phyloP scores from a whole-genome alignment of 2,113 vertebrate species.

The Scytalopus superciliaris region DNA sequence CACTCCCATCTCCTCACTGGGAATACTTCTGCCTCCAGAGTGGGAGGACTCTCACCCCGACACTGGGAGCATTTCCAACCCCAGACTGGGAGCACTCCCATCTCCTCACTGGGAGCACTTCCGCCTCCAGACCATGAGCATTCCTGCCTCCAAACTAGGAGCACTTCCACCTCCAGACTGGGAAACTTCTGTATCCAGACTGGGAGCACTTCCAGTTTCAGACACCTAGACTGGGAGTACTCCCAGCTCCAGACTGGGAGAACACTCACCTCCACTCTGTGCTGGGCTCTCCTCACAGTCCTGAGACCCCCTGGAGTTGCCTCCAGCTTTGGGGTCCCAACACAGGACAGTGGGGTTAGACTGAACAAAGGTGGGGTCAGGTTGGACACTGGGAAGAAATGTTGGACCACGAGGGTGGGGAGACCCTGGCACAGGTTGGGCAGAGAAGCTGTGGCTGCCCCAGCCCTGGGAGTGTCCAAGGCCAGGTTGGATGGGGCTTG shows the following conservation, averaged over 20 bases:
- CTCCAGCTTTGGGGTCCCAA: background rate
- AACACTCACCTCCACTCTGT: background rate
- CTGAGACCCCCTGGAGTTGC: background rate
- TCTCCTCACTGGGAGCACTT: no score
- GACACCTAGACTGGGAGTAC: no score
- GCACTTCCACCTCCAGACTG: background rate
- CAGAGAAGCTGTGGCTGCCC: background rate
- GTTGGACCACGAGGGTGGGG: rapidly evolving
- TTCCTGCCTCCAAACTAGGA: background rate
- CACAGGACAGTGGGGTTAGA: background rate
- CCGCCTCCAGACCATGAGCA: background rate
- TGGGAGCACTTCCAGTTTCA: background rate
- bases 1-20: background rate
- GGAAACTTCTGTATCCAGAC: background rate
- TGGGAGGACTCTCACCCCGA: background rate
- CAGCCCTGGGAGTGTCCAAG: background rate
- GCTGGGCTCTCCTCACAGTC: background rate
- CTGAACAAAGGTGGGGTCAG: background rate
- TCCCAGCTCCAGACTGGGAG: background rate
- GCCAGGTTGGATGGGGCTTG: rapidly evolving
- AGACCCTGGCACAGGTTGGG: background rate
- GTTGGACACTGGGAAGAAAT: background rate
- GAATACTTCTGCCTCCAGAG: no score
- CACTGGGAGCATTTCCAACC: background rate
- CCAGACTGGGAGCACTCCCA: background rate